Evolutionary conservation across 2,888 invertebrate species (phyloP), one percentile per base, ranked within the genome.

Genomic region (Andricus curvator): DNA sequence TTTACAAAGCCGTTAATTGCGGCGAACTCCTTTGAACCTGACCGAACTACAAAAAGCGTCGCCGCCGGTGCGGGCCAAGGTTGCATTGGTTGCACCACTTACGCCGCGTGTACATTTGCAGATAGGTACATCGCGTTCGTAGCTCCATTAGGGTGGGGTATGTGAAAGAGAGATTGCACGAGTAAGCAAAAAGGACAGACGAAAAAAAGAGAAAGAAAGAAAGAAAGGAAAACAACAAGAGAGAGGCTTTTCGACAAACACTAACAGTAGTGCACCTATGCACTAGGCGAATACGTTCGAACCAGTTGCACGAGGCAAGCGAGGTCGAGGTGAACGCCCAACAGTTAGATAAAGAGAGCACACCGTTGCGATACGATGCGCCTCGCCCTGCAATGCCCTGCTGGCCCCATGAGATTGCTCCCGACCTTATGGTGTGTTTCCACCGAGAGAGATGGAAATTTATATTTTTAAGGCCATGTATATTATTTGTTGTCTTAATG

Each of bases 261-360:
- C 86, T 88, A 88, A 86, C 89, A 88, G 90, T 90, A 90, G 90
- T 89, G 90, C 88, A 91, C 90, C 90, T 89, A 88, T 86, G 86
- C 87, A 85, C 89, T 88, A 88, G 86, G 86, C 85, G 83, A 82
- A 88, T 88, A 88, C 88, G 88, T 89, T 89, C 90, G 90, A 91
- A 91, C 90, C 91, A 91, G 91, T 91, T 91, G 90, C 88, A 85
- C 88, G 85, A 86, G 83, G 84, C 82, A 83, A 86, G 84, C 89
- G 90, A 92, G 92, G 92, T 91, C 91, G 92, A 90, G 92, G 92
- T 91, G 92, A 92, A 92, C 92, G 92, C 88, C 92, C 92, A 91
- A 92, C 90, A 89, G 87, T 90, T 90, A 44, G 44, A 44, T 90
- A 92, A 92, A 92, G 90, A 90, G 91, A 91, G 90, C 91, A 90